Evolutionary conservation across 2,888 invertebrate genomes (phyloP).

Genomic region (Lithosia quadra): DNA sequence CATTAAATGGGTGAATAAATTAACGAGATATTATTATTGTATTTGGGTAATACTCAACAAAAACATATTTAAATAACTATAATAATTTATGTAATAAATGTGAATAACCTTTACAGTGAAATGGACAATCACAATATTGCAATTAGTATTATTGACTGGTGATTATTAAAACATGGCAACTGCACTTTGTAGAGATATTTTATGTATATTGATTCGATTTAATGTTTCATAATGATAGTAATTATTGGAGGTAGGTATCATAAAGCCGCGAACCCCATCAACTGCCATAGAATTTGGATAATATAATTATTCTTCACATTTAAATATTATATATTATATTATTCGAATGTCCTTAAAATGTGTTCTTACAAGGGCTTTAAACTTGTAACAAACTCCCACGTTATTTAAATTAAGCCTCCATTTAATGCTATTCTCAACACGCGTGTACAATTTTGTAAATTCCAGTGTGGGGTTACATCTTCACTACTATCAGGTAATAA

Average conservation of each 20-base stretch:
- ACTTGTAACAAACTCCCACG: slow-evolving; percentile 28
- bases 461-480: neutral
- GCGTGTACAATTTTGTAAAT: neutral
- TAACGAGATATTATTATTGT: neutral
- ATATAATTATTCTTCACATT: neutral
- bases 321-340: neutral
- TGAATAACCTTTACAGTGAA: neutral
- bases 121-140: neutral
- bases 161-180: neutral
- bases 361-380: neutral
- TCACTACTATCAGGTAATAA: slow-evolving; percentile 7
- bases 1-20: neutral
- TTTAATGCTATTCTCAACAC: neutral
- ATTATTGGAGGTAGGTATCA: neutral
- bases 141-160: neutral
- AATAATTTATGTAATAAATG: neutral
- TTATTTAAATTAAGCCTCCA: neutral
- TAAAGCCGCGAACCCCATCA: neutral
- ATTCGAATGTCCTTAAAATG: neutral
- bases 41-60: neutral
- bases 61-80: neutral
- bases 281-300: neutral
- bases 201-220: neutral
- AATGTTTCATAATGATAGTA: neutral
- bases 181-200: neutral